Evolutionary conservation across 2,888 invertebrate species (phyloP), one percentile per base, ranked within the genome.

Genomic region (Celastrina argiolus): DNA sequence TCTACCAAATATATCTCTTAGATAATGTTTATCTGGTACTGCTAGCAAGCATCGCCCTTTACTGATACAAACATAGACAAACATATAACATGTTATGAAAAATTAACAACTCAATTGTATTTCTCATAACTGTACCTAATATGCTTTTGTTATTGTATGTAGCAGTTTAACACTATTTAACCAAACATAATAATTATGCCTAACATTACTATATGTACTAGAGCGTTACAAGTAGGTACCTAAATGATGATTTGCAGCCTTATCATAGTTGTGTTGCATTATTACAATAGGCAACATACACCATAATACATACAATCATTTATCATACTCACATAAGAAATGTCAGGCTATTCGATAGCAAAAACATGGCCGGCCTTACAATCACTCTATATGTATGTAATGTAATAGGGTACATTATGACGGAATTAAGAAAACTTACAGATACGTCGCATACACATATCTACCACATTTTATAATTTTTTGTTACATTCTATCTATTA

Each of bases 301-400:
- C 2, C 12, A n/a, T 42, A 16, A n/a, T 10, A 36, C 12, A 36
- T 10, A 36, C 26, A 56, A 28, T 59, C 16, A 36, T 5, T 12
- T 28, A 28, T 59, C 16, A 36, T 5, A 18, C 6, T n/a, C n/a
- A n/a, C 5, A 36, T 36, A 18, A 68, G 68, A 69, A 70, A 68
- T 70, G 67, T 67, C 68, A 65, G 59, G 64, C 51, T 65, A 69
- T 59, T 51, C 26, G 61, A 71, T 36, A 39, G 28, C 36, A 69
- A 70, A 69, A 73, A 74, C 72, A 73, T 71, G 74, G 63, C 66
- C 73, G 81, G 68, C 83, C 81, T 82, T 82, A 81, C 82, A 73
- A 80, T 82, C 83, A 79, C 81, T 76, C 12, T 51, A 4, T 51
- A 26, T 51, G 64, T n/a, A n/a, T n/a, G n/a, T n/a, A n/a, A n/a